phyloP scores from a whole-genome alignment of 2,888 invertebrate genomes.

The Ellobium chinense region DNA sequence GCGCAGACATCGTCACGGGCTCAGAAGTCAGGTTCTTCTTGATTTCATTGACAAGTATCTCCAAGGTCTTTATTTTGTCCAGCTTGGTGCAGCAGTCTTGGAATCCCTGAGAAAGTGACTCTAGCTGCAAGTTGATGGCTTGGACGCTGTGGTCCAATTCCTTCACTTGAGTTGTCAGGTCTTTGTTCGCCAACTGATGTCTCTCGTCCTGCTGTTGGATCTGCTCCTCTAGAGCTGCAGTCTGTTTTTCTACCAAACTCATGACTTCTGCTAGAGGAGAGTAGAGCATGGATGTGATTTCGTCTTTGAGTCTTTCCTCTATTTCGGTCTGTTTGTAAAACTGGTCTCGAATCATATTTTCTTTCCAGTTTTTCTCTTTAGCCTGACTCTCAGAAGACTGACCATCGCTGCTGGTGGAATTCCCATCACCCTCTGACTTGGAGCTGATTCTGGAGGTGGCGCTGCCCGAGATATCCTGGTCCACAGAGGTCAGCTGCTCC shows the following conservation, averaged over 20 bases:
- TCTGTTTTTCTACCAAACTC: constrained; percentile 42
- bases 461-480: neutral
- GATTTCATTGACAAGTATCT: constrained; percentile 47
- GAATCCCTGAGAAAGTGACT: constrained; percentile 44
- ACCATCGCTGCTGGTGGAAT: neutral
- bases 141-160: constrained; percentile 33
- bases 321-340: constrained; percentile 12
- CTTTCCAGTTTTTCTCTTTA: constrained; percentile 13
- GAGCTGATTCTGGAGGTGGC: neutral
- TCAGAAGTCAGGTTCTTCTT: constrained; percentile 48
- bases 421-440: neutral
- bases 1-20: neutral
- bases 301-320: constrained; percentile 48
- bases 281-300: constrained; percentile 46
- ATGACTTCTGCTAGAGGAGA: constrained; percentile 41
- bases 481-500: neutral
- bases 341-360: constrained; percentile 38
- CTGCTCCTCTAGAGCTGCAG: constrained; percentile 39
- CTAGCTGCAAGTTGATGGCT: constrained; percentile 42
- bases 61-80: constrained; percentile 40
- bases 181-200: neutral
- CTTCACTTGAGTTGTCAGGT: constrained; percentile 17
- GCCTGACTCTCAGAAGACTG: neutral
- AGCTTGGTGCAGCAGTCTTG: constrained; percentile 37
- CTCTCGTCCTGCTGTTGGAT: constrained; percentile 48